Base-by-base conservation (phyloP, 2,797 vertebrate species). In the Scomberomorus guttatus region DNA sequence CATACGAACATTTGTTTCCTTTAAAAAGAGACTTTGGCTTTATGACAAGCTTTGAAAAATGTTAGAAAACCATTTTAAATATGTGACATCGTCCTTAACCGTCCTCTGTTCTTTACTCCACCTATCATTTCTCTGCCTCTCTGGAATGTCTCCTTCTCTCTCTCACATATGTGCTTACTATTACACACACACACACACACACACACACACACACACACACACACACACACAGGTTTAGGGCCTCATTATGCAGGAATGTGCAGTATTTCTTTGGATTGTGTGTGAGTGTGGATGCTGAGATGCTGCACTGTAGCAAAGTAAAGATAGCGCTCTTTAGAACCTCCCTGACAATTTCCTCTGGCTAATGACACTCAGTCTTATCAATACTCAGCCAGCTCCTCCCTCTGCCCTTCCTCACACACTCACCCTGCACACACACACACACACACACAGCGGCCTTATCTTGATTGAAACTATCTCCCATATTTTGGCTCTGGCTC, bases 241-340 rank as follows among this genome's bases (percentile, higher is more conserved):
- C 61, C 75, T 87, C 84, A 97, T 98, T 98, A 97, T 94, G 96
- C 97, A 97, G 97, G 97, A 98, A 98, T 98, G 95, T 95, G 95
- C 94, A 96, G 96, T 94, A 98, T 96, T 97, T 97, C 96, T 97
- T 95, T 96, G 96, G 96, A 96, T 96, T 96, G 96, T 96, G 82
- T 91, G 88, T 81, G 79, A 82, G 74, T 88, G 95, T 95, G 95
- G 95, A 95, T 96, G 95, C 95, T 95, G 96, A 96, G 95, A 88
- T 97, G 96, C 95, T 96, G 95, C 72, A 78, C 75, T 88, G 77
- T 61, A 90, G 84, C 81, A 91, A 87, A 89, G 92, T 81, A 90
- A 93, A 95, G 91, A 90, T 83, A 72, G 75, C 3, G 27, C 86
- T 92, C 86, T 92, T 95, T 92, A 92, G 89, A 89, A 83, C 82